Percentiles rank a stretch among this genome's conserved stretches.
phyloP scores from a whole-genome alignment of 2,797 vertebrate genomes.

The Phataginus tetradactyla region DNA sequence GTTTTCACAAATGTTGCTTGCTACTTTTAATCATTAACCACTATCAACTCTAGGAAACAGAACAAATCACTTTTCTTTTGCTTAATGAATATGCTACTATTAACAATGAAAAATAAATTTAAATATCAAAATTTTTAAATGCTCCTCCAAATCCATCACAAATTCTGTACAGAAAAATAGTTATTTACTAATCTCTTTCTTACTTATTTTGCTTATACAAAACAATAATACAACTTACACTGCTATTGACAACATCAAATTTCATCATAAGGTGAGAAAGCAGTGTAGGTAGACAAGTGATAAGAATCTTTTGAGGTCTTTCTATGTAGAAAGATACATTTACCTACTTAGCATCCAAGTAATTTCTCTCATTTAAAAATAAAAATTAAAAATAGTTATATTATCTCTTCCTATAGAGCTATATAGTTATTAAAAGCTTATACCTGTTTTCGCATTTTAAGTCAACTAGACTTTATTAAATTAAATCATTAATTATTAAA shows the following conservation, averaged over 20 bases:
- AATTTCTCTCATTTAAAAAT: not conserved
- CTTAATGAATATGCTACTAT: not conserved
- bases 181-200: not conserved
- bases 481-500: not conserved
- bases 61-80: not conserved
- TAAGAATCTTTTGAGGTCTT: not conserved
- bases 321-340: not conserved
- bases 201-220: not conserved
- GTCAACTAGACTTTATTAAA: not conserved
- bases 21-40: not conserved
- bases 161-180: not conserved
- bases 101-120: not conserved
- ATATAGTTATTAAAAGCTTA: not conserved
- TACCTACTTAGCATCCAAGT: not conserved
- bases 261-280: not conserved
- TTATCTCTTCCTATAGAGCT: not conserved
- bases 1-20: not conserved
- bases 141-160: not conserved
- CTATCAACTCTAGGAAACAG: not conserved
- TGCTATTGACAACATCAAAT: not conserved
- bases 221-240: not conserved
- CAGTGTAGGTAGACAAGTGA: not conserved
- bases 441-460: not conserved
- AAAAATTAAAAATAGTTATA: not conserved
- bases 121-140: not conserved